Percentiles rank a stretch among this genome's conserved stretches.
Conservation (phyloP, 2,113 vertebrate species). For the Romanogobio albipinnatus region DNA sequence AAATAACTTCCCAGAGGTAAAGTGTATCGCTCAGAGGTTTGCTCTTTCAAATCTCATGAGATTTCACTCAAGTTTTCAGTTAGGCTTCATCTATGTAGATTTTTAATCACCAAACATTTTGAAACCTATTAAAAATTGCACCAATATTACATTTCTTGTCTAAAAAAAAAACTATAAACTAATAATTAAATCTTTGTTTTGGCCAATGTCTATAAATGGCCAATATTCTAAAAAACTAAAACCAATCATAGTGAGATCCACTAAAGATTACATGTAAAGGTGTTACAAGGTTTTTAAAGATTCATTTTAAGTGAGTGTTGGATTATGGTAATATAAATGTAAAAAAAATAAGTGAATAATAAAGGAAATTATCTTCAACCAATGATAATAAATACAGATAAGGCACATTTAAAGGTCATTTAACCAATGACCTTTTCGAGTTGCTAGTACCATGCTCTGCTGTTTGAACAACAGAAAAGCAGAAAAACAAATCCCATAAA, state of each 20-base stretch:
- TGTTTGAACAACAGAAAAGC: too few relatives aligned
- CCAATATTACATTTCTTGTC: not conserved
- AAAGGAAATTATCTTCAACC: not conserved
- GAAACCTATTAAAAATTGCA: not conserved
- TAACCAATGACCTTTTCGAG: too few relatives aligned
- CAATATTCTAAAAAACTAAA: not conserved
- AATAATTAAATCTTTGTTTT: not conserved
- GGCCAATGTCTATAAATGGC: not conserved
- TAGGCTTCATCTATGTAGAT: not conserved
- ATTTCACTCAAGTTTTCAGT: not conserved
- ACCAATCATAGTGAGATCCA: too few relatives aligned
- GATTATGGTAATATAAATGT: not conserved
- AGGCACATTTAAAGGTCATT: too few relatives aligned
- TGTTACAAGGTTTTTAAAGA: not conserved
- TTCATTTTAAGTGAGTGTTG: not conserved
- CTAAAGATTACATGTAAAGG: not conserved
- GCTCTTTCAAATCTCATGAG: not conserved
- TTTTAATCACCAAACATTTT: not conserved
- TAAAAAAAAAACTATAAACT: not conserved
- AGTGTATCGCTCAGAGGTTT: not conserved
- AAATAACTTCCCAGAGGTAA: conserved; percentile 13
- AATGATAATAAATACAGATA: not conserved
- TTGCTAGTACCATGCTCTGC: too few relatives aligned
- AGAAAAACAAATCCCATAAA: too few relatives aligned
- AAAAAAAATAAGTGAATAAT: not conserved